Conservation (phyloP, 1,140 invertebrate genomes). For the Argopecten irradians region DNA sequence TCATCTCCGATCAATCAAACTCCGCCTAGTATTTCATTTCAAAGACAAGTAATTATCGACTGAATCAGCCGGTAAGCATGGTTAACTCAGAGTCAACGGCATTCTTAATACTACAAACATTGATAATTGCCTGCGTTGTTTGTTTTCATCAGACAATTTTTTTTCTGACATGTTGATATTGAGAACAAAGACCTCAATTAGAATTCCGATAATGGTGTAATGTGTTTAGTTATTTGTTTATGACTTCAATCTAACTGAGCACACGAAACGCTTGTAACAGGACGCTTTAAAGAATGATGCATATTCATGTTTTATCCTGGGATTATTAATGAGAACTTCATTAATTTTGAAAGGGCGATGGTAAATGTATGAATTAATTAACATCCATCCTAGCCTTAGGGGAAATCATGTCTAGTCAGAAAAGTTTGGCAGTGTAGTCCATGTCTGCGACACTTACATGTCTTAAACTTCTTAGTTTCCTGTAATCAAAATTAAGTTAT, state of each 20-base stretch:
- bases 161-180: background rate
- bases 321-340: background rate
- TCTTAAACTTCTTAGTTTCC: no score
- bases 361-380: background rate
- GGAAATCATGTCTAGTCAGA: background rate
- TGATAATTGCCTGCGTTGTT: background rate
- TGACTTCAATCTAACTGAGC: background rate
- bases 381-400: background rate
- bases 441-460: no score
- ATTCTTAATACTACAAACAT: background rate
- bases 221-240: background rate
- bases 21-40: background rate
- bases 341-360: background rate
- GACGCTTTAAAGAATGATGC: background rate
- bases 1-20: background rate
- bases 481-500: no score
- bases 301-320: background rate
- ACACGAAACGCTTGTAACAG: background rate
- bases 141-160: background rate
- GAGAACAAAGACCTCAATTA: background rate
- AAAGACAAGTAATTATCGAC: constrained; percentile 1
- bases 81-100: background rate
- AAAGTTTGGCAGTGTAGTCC: background rate
- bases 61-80: background rate
- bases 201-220: background rate